Evolutionary conservation across 1,140 invertebrate species (phyloP).

Genomic region (Drosophila nasuta): DNA sequence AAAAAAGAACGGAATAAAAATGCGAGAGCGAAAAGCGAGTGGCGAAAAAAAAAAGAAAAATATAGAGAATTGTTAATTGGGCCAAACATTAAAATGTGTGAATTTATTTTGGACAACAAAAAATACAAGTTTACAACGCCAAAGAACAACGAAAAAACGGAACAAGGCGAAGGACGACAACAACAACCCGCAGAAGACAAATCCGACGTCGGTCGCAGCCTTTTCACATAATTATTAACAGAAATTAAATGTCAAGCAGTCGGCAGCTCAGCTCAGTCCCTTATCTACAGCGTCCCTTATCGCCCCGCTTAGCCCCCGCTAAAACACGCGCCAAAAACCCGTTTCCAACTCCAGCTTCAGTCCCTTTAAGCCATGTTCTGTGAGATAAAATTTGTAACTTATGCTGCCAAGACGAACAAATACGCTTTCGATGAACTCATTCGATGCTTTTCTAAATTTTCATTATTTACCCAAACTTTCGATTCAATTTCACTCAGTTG

Average conservation of each 20-base stretch:
- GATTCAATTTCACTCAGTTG: not conserved
- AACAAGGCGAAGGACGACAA: not conserved
- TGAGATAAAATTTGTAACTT: not conserved
- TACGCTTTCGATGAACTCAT: not conserved
- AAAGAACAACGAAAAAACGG: not conserved
- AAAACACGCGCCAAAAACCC: not conserved
- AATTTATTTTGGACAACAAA: conserved; percentile 52
- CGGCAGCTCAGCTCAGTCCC: not conserved
- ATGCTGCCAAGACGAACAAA: not conserved
- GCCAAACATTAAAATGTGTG: conserved; percentile 54
- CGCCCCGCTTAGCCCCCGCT: not conserved
- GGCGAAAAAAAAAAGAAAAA: not conserved
- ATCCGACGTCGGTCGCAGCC: conserved; percentile 47
- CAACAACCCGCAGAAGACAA: conserved; percentile 43
- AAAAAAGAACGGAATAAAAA: conserved; percentile 7
- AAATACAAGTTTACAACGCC: conserved; percentile 32
- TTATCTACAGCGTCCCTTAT: not conserved
- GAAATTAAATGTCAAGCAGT: conserved; percentile 55
- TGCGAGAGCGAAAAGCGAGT: not conserved
- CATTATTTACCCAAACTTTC: no score
- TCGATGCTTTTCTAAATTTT: no score
- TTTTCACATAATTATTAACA: conserved; percentile 62
- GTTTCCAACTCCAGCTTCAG: not conserved
- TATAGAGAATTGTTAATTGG: conserved; percentile 40
- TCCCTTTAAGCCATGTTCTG: conserved; percentile 22